Evolutionary conservation across 2,113 vertebrate genomes (phyloP), one percentile per base, ranked within the genome.

Genomic region (Sialia sialis): DNA sequence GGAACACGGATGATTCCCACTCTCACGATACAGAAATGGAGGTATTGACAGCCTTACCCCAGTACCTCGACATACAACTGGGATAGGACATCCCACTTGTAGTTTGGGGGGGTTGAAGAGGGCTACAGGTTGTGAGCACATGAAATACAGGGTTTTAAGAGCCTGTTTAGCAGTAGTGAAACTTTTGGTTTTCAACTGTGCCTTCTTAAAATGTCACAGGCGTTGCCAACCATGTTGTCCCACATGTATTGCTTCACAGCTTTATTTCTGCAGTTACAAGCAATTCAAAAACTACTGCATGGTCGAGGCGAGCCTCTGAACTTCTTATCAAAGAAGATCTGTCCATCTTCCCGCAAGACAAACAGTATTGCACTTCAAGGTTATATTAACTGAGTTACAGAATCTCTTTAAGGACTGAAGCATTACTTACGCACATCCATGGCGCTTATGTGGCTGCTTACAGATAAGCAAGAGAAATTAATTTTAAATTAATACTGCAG

Each of bases 281-380:
- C 97, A 90, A 96, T 96, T 97, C 96, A 94, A 97, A 97, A 97
- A 95, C 91, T 75, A 85, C 54, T 87, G 88, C 64, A 32, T 84
- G 58, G 92, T 67, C 54, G n/a, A 95, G 95, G 93, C 77, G 16
- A 95, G 90, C 95, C 97, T 97, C 96, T 95, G 63, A 62, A 80
- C 93, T 86, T 95, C 93, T 96, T 93, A 29, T 74, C 78, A 68
- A 85, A 96, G 92, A 84, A 97, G 94, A 97, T 91, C 94, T 97
- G 96, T 96, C 96, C 95, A 92, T 94, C 96, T 94, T 92, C 83
- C 93, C 89, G 34, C 92, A 74, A 94, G 97, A 96, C 96, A 97
- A 97, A 97, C 96, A 97, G 86, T 98, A 98, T 97, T 98, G 98
- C 98, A 98, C 97, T 98, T 97, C 91, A 97, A 97, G 95, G 85